A percentile compares a stretch with the other conserved stretches of the same genome.
phyloP scores from a whole-genome alignment of 2,888 invertebrate species.

The Crocallis elinguaria region DNA sequence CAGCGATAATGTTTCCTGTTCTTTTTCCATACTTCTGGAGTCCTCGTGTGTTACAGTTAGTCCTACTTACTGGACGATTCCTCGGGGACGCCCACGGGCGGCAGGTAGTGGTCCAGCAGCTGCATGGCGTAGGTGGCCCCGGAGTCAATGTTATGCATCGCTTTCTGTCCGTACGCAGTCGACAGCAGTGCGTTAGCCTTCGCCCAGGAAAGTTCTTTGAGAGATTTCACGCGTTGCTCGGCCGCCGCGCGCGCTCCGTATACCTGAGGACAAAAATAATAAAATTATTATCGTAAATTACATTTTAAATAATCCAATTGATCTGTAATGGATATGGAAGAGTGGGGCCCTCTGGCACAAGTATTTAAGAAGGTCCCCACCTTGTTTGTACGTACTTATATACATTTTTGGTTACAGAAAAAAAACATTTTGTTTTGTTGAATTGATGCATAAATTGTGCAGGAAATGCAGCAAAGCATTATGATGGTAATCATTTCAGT shows the following conservation, averaged over 20 bases:
- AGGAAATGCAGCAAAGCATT: too few relatives aligned
- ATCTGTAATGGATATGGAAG: too few relatives aligned
- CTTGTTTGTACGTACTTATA: too few relatives aligned
- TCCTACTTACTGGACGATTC: constrained; percentile 76
- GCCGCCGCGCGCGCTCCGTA: constrained; percentile 77
- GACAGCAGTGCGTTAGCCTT: constrained; percentile 89
- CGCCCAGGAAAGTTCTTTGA: constrained; percentile 89
- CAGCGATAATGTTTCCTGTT: too few relatives aligned
- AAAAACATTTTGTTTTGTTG: too few relatives aligned
- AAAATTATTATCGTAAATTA: not conserved
- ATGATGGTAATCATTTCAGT: too few relatives aligned
- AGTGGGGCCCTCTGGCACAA: too few relatives aligned
- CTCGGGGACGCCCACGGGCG: constrained; percentile 77
- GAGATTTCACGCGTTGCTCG: constrained; percentile 85
- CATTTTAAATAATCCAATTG: not conserved
- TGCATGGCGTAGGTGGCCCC: constrained; percentile 89
- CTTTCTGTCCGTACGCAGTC: constrained; percentile 88
- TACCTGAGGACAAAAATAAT: constrained; percentile 56
- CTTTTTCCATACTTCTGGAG: too few relatives aligned
- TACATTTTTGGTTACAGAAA: too few relatives aligned
- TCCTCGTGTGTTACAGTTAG: too few relatives aligned
- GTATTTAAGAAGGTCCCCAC: too few relatives aligned
- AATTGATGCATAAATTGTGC: too few relatives aligned
- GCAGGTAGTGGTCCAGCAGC: constrained; percentile 90
- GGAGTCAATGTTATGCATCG: constrained; percentile 87